Evolutionary conservation across 2,888 invertebrate genomes (phyloP), one percentile per base, ranked within the genome.

Genomic region (Aphidius colemani): DNA sequence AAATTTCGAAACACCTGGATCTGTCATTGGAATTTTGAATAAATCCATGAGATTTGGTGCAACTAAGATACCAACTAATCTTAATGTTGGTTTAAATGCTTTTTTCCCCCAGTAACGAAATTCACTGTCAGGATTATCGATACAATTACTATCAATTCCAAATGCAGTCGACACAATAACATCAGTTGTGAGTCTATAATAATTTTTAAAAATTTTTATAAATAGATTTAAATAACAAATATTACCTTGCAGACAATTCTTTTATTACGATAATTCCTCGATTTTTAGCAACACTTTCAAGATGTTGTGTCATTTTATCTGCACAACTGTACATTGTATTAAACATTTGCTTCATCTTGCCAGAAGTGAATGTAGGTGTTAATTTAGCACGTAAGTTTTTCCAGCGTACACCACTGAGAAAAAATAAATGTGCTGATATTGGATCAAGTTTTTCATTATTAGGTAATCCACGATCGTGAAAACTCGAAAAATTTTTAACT

Each of bases 311-410:
- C n/a, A 81, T 63, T 45, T 70, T 69, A 13, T 75, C 70, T 0
- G 75, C 76, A 39, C 73, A 71, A 1, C 75, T 75, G 10, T 70
- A 69, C 10, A 82, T 63, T 1, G 74, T 66, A 2, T 70, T 65
- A 43, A 78, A 82, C 75, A 83, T 78, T 59, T 72, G 71, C 62
- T 81, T 83, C 69, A 83, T 74, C 64, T 82, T 82, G 8, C 81
- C 81, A 0, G 81, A 75, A 0, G 83, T 83, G 64, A 83, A 83
- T 6, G 81, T 78, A 10, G 83, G 81, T 4, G 79, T 77, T n/a
- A 83, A 65, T 65, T 81, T 82, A 10, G 74, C 68, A 4, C 83
- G 72, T 11, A 83, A 65, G 61, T 74, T 72, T 49, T 74, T 77
- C 83, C 83, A 83, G 44, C 74, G 75, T 8, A 71, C 66, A 1